Conservation (phyloP, 2,888 invertebrate genomes). For the Neoascia interrupta region DNA sequence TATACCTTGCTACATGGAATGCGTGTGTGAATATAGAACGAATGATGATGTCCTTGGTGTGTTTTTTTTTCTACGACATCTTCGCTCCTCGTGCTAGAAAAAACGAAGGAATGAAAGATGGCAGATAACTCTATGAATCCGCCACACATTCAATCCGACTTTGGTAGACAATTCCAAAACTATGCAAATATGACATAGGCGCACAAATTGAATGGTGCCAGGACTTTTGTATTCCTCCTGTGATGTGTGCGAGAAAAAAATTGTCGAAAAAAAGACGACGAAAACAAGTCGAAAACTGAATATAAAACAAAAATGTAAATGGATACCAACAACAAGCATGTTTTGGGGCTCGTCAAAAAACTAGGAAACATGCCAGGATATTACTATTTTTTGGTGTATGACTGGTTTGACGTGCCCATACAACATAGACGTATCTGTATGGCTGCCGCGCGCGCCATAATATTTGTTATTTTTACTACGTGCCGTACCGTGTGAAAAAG, state of each 20-base stretch:
- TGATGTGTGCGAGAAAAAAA: neutral
- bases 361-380: constrained; percentile 44
- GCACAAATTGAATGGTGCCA: constrained; percentile 59
- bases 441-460: constrained; percentile 10
- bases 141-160: neutral
- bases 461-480: constrained; percentile 65
- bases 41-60: constrained; percentile 35
- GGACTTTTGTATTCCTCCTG: constrained; percentile 21
- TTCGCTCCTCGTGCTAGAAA: neutral
- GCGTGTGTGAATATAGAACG: constrained; percentile 22
- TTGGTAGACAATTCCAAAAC: constrained; percentile 27
- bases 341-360: constrained; percentile 9
- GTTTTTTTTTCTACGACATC: neutral
- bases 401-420: neutral
- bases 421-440: neutral
- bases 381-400: constrained; percentile 33
- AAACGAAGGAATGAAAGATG: constrained; percentile 13
- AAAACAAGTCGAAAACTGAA: neutral
- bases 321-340: neutral
- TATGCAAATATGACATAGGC: constrained; percentile 59
- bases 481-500: constrained; percentile 67
- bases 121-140: constrained; percentile 30
- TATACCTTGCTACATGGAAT: neutral
- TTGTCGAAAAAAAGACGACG: neutral
- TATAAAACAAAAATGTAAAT: neutral